phyloP scores from a whole-genome alignment of 2,113 vertebrate species.

The Shinisaurus crocodilurus region DNA sequence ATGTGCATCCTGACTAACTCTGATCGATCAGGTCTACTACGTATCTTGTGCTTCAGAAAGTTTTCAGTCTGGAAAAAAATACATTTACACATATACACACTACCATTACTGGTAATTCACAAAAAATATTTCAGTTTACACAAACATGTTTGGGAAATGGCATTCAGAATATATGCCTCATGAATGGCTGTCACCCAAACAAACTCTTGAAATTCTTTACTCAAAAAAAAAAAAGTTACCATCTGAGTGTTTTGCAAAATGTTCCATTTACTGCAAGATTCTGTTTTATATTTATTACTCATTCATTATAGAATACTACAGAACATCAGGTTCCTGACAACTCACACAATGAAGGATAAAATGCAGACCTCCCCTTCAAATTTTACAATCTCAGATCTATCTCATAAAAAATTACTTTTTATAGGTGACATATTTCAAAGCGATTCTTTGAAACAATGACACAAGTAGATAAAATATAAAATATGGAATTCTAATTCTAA shows the following conservation, averaged over 20 bases:
- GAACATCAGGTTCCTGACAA: constrained; percentile 3
- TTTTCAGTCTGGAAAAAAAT: constrained; percentile 88
- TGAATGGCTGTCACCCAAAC: background rate
- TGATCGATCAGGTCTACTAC: constrained; percentile 93
- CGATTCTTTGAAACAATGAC: background rate
- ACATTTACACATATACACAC: background rate
- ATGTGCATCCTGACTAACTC: constrained; percentile 99
- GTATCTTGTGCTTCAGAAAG: constrained; percentile 98
- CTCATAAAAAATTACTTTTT: background rate
- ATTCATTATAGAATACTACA: background rate
- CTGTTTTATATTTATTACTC: background rate
- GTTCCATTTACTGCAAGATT: background rate
- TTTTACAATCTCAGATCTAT: background rate
- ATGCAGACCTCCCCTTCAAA: background rate
- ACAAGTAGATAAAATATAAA: background rate
- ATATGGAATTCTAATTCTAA: background rate
- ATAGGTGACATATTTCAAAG: background rate
- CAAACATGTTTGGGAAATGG: fast-evolving
- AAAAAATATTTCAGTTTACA: background rate
- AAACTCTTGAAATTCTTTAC: background rate
- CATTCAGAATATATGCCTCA: background rate
- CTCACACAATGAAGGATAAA: background rate
- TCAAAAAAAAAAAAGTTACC: background rate
- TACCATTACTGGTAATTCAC: background rate
- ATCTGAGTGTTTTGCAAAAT: background rate